Conservation (phyloP, 2,797 vertebrate genomes). For the Serranus cabrilla region DNA sequence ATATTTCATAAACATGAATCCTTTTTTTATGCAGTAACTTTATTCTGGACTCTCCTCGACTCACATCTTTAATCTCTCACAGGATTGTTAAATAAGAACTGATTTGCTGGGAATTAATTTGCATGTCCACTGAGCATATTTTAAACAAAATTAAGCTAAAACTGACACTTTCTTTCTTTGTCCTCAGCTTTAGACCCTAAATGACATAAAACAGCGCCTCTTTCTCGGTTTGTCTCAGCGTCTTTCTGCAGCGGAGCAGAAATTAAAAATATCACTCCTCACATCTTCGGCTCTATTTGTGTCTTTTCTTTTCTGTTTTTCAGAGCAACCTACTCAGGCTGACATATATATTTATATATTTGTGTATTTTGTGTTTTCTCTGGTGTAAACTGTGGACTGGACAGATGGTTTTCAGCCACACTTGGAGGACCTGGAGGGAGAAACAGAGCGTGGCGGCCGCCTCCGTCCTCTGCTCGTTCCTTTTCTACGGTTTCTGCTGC, state of each 20-base stretch:
- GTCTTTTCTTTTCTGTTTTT: not conserved
- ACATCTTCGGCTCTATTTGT: not conserved
- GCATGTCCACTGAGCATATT: no score
- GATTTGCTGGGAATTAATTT: no score
- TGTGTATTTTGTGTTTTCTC: slow-evolving; percentile 14
- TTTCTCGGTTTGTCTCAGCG: not conserved
- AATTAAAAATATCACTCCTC: not conserved
- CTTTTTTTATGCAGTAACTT: no score
- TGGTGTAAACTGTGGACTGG: slow-evolving; percentile 34
- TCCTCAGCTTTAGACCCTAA: not conserved
- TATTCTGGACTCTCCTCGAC: no score
- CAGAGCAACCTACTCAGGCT: not conserved
- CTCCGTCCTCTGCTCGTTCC: not conserved
- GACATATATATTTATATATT: not conserved
- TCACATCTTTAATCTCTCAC: no score
- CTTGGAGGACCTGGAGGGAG: slow-evolving; percentile 53
- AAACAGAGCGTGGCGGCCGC: slow-evolving; percentile 39
- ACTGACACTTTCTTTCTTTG: not conserved
- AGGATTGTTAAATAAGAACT: not conserved
- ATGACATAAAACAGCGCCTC: not conserved
- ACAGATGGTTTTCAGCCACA: slow-evolving; percentile 64
- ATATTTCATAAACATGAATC: no score
- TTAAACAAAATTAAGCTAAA: not conserved
- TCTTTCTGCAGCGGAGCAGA: not conserved
- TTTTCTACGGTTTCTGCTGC: not conserved